phyloP scores from a whole-genome alignment of 2,888 invertebrate genomes.

The Dryomyza anilis region DNA sequence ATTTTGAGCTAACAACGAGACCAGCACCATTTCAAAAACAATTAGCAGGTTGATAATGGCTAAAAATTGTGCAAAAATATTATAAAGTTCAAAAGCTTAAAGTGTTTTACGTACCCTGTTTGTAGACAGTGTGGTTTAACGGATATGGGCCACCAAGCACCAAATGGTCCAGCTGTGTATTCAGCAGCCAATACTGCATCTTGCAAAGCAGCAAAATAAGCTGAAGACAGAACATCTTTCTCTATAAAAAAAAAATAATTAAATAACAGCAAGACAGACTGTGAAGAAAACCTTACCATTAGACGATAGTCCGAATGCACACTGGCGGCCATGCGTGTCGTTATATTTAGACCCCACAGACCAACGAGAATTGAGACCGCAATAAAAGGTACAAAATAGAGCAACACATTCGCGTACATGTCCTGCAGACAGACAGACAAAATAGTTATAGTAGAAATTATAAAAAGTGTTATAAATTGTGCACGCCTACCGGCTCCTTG shows the following conservation, averaged over 20 bases:
- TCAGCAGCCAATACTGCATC: constrained; percentile 53
- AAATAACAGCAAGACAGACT: not conserved
- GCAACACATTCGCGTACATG: constrained; percentile 44
- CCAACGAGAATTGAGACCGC: constrained; percentile 55
- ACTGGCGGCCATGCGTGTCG: constrained; percentile 51
- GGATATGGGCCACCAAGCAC: constrained; percentile 53
- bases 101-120: constrained; percentile 48
- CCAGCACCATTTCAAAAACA: constrained; percentile 55
- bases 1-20: constrained; percentile 55
- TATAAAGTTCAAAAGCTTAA: not conserved
- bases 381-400: constrained; percentile 58
- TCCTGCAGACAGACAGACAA: constrained; percentile 34
- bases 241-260: constrained; percentile 35
- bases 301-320: constrained; percentile 52
- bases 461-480: not conserved
- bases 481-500: constrained; percentile 37
- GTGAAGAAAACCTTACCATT: constrained; percentile 37
- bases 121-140: constrained; percentile 55
- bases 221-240: constrained; percentile 57
- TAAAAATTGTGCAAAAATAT: constrained; percentile 33
- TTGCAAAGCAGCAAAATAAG: constrained; percentile 56
- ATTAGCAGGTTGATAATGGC: constrained; percentile 56
- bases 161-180: constrained; percentile 47
- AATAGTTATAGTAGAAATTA: not conserved
- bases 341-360: constrained; percentile 57